Evolutionary conservation across 2,113 vertebrate species (phyloP).

Genomic region (Parus major): DNA sequence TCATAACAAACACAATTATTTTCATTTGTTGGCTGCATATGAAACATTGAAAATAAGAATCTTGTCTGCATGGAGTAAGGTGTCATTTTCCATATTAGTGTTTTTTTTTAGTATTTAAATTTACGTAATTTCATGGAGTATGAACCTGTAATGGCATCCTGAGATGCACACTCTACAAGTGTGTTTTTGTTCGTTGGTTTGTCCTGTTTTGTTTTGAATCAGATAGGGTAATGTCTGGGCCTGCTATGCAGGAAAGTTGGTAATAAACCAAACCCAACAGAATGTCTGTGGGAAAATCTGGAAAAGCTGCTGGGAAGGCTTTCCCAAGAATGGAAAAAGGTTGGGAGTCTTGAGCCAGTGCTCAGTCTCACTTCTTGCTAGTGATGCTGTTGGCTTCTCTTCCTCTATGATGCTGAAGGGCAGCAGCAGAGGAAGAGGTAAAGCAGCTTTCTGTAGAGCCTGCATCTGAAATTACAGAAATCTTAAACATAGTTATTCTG

Average conservation of each 20-base stretch:
- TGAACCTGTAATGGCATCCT: neutral
- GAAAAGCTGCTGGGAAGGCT: neutral
- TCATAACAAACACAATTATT: neutral
- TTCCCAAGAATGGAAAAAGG: neutral
- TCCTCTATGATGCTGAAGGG: neutral
- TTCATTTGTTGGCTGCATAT: neutral
- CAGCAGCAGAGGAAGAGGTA: neutral
- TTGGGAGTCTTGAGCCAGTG: neutral
- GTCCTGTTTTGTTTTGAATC: neutral
- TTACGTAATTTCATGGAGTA: neutral
- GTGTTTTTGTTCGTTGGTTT: neutral
- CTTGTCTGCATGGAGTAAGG: neutral
- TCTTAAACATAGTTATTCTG: neutral
- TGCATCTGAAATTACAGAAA: neutral
- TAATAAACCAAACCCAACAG: neutral
- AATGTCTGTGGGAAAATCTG: neutral
- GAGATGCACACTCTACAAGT: neutral
- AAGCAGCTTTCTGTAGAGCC: neutral
- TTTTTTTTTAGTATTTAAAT: neutral
- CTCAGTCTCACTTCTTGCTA: neutral
- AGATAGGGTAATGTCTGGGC: neutral
- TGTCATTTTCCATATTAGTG: neutral
- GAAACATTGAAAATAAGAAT: neutral
- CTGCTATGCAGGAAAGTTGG: neutral
- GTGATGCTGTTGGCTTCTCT: neutral